Evolutionary conservation across 2,113 vertebrate genomes (phyloP).

Genomic region (Poeciliopsis prolifica): DNA sequence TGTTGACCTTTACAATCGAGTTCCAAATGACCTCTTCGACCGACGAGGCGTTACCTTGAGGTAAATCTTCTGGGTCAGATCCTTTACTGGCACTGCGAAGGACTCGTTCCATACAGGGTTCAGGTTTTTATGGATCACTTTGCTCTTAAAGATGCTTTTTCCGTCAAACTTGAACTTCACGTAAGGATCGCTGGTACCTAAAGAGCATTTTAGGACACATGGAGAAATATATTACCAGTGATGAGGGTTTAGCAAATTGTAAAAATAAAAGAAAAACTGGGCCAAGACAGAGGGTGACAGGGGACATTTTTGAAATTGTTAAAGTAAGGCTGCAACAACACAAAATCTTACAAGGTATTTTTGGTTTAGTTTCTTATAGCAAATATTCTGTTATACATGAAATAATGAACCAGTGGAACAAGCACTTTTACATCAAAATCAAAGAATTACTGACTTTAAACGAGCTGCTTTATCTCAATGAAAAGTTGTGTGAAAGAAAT

Average conservation of each 20-base stretch:
- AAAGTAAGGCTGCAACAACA: too few relatives aligned
- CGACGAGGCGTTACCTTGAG: conserved; percentile 83
- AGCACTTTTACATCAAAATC: too few relatives aligned
- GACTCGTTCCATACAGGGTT: conserved; percentile 95
- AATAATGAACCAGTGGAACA: too few relatives aligned
- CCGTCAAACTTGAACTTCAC: conserved; percentile 96
- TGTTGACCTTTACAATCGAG: background rate
- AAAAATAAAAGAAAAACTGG: background rate
- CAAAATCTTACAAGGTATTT: too few relatives aligned
- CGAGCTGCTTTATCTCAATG: too few relatives aligned
- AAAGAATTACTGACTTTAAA: too few relatives aligned
- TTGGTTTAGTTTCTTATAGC: too few relatives aligned
- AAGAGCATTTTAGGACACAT: conserved; percentile 3
- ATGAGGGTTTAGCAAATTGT: background rate
- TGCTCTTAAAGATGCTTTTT: conserved; percentile 97
- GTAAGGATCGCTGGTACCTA: conserved; percentile 97
- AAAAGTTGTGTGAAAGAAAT: too few relatives aligned
- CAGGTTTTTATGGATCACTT: conserved; percentile 93
- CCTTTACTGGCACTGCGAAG: conserved; percentile 90
- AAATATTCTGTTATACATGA: too few relatives aligned
- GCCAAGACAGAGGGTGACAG: background rate
- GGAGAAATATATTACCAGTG: background rate
- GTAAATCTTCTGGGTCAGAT: conserved; percentile 86
- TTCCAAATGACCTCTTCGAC: background rate
- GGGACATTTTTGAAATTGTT: too few relatives aligned